Evolutionary conservation across 2,797 vertebrate species (phyloP), one percentile per base, ranked within the genome.

Genomic region (Halcyon chelicuti): DNA sequence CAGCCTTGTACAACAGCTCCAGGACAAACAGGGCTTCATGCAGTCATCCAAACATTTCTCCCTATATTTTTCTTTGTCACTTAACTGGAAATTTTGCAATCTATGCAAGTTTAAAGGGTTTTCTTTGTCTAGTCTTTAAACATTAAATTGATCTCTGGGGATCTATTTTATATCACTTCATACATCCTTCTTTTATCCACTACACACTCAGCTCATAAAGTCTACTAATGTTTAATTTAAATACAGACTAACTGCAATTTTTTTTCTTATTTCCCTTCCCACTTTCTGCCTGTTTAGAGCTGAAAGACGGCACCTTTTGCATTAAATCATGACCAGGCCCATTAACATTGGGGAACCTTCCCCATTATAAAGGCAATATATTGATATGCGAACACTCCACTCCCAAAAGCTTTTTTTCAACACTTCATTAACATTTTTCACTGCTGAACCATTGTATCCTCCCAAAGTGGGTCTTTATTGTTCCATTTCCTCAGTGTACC

Each of bases 361-460:
- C 55, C 79, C 51, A 91, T 93, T 95, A 88, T 84, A 93, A 65
- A 75, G 57, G 62, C 70, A 91, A 44, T 66, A 84, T 73, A 96
- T 66, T 66, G 89, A 96, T 71, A 91, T 28, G 42, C 0, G 3
- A 90, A 44, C 39, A 10, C 58, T 86, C 20, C 39, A 42, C 20
- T 74, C 72, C 78, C 78, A 37, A 72, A 94, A 86, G 57, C 44
- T 71, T 91, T 87, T 82, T 54, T 66, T 10, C 81, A 86, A 22
- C 58, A 78, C 51, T 55, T 91, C 81, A 88, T 94, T 90, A 95
- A 74, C 58, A 93, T 90, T 96, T 96, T 90, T 94, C 78, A 86
- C 58, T 20, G 10, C 25, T 72, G 78, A 83, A 88, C 54, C 58
- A 75, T 86, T 83, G 54, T 10, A 68, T 8, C 42, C 42, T 89